Base-by-base conservation (phyloP, 2,113 vertebrate species). In the Egretta garzetta region DNA sequence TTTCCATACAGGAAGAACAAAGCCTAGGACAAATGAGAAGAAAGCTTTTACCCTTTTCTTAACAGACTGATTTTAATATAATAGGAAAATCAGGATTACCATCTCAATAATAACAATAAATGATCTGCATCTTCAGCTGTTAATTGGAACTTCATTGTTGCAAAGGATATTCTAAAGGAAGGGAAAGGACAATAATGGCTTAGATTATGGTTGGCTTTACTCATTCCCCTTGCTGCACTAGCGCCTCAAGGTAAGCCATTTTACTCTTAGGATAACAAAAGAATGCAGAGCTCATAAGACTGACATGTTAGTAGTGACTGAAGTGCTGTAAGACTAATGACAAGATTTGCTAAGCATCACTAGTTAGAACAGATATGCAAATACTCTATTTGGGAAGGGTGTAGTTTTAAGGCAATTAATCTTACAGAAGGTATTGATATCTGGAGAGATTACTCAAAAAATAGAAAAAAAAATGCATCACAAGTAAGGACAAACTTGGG, bases 81-180 rank as follows among this genome's bases (percentile, higher is more conserved):
- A 41, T 18, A 67, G 45, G 32, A 80, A 80, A 86, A 83, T 73
- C 23, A 63, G 37, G 88, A 88, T 55, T 37, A 50, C 8, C 10
- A 17, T 60, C 21, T 76, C 55, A 80, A 71, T 76, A 63, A 64
- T 9, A 30, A 60, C 21, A 79, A 43, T 21, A 76, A 76, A 64
- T 0, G 0, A 84, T 28, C 43, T 15, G 4, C 8, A 33, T 86
- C 93, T 91, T 67, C 32, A 80, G 32, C 16, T 2, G 0, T 56
- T 70, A 63, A 56, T 27, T 26, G 9, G 22, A 92, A 94, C 88
- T 73, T 73, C 45, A 50, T 37, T 55, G 5, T 41, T 77, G 21
- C 28, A 58, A 63, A 63, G 58, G 10, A 27, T 76, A n/a, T 20
- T 55, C 24, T 47, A 26, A 33, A 82, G 43, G 85, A 73, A 39